Base-by-base conservation (phyloP, 1,140 invertebrate genomes). In the Formica selysi region DNA sequence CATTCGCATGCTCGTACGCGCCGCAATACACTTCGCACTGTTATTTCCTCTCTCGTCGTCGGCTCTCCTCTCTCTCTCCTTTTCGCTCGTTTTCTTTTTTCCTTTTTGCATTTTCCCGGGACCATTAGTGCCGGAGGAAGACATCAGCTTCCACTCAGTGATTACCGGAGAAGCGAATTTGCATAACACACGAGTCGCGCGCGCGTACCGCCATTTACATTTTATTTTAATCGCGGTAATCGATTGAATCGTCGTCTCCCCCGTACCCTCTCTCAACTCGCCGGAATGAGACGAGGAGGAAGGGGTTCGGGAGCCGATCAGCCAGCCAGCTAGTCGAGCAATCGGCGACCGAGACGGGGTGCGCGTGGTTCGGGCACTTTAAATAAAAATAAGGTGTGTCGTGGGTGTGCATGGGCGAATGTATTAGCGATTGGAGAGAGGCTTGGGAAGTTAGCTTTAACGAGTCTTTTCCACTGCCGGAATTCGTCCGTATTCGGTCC, bases 211-310 rank as follows among this genome's bases (percentile, higher is more conserved):
- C 67, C 91, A 95, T 94, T 95, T 95, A 94, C 93, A 95, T 94
- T 94, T 95, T 95, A 95, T 95, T 95, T 94, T 94, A 95, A 94
- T 95, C 94, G 94, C 91, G 92, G 94, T 95, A 95, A 95, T 95
- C 94, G 94, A 95, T 95, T 91, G 93, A 91, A 93, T 93, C 92
- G 89, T 54, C 70, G 68, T 54, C 44, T 81, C 54, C 41, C 54
- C 36, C 48, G 36, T 51, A n/a, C 2, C 32, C 54, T 44, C 54
- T 44, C 26, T 32, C 57, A 5, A 22, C 87, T 86, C 64, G 68
- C 38, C 76, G 90, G 91, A 93, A 95, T 91, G 93, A 94, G 92
- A 93, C 89, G 86, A 76, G 78, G 80, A 76, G 86, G 74, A 73
- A 51, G 48, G 48, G 48, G 7, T 48, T 48, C 13, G 89, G 89